Evolutionary conservation across 64 coral and sea anemone genomes (phyloP), one percentile per base, ranked within the genome.

Genomic region (Montipora cactus): DNA sequence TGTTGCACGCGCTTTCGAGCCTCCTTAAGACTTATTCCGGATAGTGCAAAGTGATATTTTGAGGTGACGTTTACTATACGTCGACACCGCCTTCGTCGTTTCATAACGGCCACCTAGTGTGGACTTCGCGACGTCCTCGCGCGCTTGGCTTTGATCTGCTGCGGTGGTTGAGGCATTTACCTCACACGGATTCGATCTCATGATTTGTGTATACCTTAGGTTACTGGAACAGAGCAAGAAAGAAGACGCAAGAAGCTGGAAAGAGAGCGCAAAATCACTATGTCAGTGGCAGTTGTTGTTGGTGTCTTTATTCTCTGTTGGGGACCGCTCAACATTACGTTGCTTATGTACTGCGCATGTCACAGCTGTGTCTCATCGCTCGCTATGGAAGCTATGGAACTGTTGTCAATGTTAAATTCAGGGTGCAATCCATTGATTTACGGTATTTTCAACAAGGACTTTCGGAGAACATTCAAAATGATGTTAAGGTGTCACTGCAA

Each of bases 371-470:
- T 96, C 51, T 87, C 95, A 5, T 96, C 95, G 15, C 79, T 87
- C 64, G 75, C 87, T 9, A 72, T 96, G 2, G 95, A 96, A 49
- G 79, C 91, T 2, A 64, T 87, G 2, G 91, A 96, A 72, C 81
- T 96, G 25, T 70, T 90, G 22, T 82, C 95, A 11, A 82, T 96
- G 62, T 86, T 96, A 67, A 96, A 96, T 20, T 96, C 95, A 45
- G 95, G 74, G 3, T 96, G 91, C 13, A 96, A 96, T 85, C 95
- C 95, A n/a, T 64, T 96, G 37, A 96, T 96, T 4, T 96, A 96
- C 64, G 81, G 95, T 8, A 92, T 85, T 4, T 94, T 87, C 59
- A 96, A 96, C 88, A 79, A 73, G 77, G 74, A 81, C 87, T 94
- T 96, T 68, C 91, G 95, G 16, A 64, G 76, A 59, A 89, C 91